Base-by-base conservation (phyloP, 2,888 invertebrate species). In the Augiades crinisus region DNA sequence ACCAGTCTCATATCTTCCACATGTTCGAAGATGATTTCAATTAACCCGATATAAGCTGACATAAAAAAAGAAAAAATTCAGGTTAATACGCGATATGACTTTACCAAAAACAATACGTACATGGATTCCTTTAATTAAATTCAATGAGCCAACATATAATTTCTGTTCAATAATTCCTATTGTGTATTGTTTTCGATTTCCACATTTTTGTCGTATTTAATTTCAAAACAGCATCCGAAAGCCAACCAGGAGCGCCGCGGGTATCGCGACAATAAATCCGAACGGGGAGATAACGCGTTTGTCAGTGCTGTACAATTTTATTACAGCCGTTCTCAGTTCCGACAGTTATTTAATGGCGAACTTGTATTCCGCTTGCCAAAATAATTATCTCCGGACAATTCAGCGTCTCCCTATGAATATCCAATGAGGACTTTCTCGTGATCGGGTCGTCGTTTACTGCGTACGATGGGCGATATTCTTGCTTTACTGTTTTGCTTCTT, bases 231-330 rank as follows among this genome's bases (percentile, higher is more conserved):
- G 22, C 7, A 30, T 45, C 34, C 21, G 10, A 31, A 50, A 36
- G 27, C 22, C 22, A 30, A 37, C 44, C 37, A 21, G 37, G 14
- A 37, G 10, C 31, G 43, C 43, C 10, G 36, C 8, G 13, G 44
- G 50, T 19, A 37, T 43, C 30, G 16, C 13, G 27, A 36, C 21
- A 51, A 44, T 51, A 51, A 51, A 51, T 53, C 44, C 31, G 10
- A 52, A 45, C 21, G 34, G 38, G 27, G 52, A 53, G 64, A 60
- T 54, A 57, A 55, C 53, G 58, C 66, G 68, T 73, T 70, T 66
- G 63, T 73, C 68, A 68, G 63, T 54, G 54, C 62, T 64, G 64
- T 66, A 65, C 50, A 49, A 64, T 69, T 72, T 72, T 70, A 69
- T 69, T 68, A 62, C 63, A 54, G 57, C 59, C 53, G 50, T 56